Evolutionary conservation across 1,140 invertebrate species (phyloP), one percentile per base, ranked within the genome.

Genomic region (Latrodectus geometricus): DNA sequence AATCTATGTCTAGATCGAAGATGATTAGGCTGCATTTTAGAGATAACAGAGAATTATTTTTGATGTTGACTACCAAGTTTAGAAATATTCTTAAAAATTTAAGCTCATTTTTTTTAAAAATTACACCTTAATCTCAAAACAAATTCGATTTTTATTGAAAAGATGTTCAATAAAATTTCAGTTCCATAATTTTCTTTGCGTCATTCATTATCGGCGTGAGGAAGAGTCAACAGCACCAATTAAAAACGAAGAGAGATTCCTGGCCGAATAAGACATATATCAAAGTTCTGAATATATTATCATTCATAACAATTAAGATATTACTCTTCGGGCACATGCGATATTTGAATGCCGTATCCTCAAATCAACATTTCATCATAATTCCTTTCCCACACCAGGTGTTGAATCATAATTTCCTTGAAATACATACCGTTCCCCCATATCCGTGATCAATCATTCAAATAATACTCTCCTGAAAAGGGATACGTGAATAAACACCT

Each of bases 361-460:
- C 11, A 61, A 61, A 61, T 61, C 54, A 61, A 61, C 54, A 61
- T 61, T 61, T 61, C 54, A 17, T 61, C 54, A 8, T 61, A 61
- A 61, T 61, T 61, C 11, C 54, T 35, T 35, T 35, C 54, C 17
- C 54, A 61, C 17, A 61, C 11, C 11, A 61, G 54, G 54, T 61
- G 54, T 61, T 61, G 54, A 61, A 61, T 61, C 54, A 61, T 61
- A 61, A 61, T 61, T 61, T 61, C 54, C 8, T 8, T 61, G 11
- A 14, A 11, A 61, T 61, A 61, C 11, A 61, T 17, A 61, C 54
- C 54, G 74, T n/a, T 35, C 21, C 14, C 9, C 21, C 52, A 35
- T 56, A 76, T 20, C 23, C 52, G 74, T 76, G 74, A 76, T 52
- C 74, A 76, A 76, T 76, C 74, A 76, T 76, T 76, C 54, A 76